Base-by-base conservation (phyloP, 2,888 invertebrate genomes). In the Rhodophaea formosa region DNA sequence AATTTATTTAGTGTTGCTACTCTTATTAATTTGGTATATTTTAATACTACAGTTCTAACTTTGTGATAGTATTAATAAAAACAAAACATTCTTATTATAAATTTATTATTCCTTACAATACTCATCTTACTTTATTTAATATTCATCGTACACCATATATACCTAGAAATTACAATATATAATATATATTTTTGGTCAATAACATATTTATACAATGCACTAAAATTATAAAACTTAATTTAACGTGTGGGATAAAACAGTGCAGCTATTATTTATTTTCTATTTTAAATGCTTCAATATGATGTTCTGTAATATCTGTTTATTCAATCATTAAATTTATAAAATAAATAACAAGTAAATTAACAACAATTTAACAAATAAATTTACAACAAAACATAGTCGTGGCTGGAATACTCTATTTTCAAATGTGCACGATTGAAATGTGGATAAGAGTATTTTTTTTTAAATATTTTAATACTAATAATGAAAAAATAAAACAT, bases 201-300 rank as follows among this genome's bases (percentile, higher is more conserved):
- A 72, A 73, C 67, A 72, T 74, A 75, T 61, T 67, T 67, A 67
- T 64, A 64, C 65, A 64, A 67, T 64, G 67, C 62, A 67, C 57
- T 65, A 70, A 63, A 57, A 61, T 57, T 62, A 69, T 72, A 68
- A 60, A 60, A 59, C 57, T 71, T 69, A 73, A 57, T 66, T 63
- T 62, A 67, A 74, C 74, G 86, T 86, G 85, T 83, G 70, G 74
- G 75, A 75, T 74, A 79, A 81, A 84, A 86, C 79, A 84, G 86
- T 85, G 85, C 83, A 66, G 60, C 70, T 69, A 67, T 72, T 49
- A 59, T 66, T 69, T 59, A 66, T 62, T 63, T 65, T 65, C 69
- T 69, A 73, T 72, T 45, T 45, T 78, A 81, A 84, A 80, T 80
- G 83, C 84, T 74, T 77, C 75, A 68, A 71, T 68, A 68, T 69